Conservation (phyloP, 2,888 invertebrate genomes). For the Eupsilia transversa region DNA sequence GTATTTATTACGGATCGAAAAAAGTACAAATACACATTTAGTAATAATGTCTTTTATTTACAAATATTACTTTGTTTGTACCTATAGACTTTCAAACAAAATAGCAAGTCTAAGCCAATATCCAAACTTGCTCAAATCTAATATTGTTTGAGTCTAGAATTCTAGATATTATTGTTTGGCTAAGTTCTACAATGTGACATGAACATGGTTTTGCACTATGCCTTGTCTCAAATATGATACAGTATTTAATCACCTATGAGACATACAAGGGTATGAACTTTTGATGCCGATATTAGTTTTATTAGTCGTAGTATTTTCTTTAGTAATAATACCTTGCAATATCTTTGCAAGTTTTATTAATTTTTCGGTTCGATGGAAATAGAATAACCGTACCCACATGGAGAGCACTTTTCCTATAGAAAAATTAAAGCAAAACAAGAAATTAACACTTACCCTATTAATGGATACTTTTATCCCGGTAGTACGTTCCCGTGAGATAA, state of each 20-base stretch:
- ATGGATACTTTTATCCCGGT: no score
- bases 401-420: neutral
- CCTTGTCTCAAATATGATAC: conserved; percentile 4
- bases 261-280: conserved; percentile 22
- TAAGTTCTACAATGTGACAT: conserved; percentile 19
- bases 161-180: conserved; percentile 32
- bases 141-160: conserved; percentile 16
- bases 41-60: neutral
- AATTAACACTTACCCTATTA: no score
- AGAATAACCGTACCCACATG: neutral
- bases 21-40: neutral
- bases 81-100: neutral
- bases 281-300: neutral
- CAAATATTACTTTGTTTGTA: neutral
- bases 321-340: neutral
- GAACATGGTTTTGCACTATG: conserved; percentile 55
- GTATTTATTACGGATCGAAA: neutral
- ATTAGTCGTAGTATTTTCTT: conserved; percentile 4
- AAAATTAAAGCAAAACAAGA: neutral
- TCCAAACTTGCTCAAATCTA: conserved; percentile 24
- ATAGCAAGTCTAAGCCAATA: neutral
- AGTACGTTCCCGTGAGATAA: no score
- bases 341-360: neutral
- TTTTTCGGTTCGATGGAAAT: neutral
- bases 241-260: neutral